These are phyloP conservation scores for Epinotia brunnichana DNA, from an alignment of 2,888 invertebrate genomes.

Conservation along the genomic window DNA sequence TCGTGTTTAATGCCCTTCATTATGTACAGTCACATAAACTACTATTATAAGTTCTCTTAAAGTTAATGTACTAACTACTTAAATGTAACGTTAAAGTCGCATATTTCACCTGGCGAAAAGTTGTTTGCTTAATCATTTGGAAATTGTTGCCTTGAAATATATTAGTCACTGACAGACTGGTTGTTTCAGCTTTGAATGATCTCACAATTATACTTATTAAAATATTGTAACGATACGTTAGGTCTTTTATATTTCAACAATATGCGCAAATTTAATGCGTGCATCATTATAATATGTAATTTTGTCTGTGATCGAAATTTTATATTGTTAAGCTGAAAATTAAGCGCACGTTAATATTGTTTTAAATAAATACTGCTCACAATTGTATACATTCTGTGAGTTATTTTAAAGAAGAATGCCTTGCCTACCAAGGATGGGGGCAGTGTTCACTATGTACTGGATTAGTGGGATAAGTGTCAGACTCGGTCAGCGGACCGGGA, in stretches of 20 bases:
- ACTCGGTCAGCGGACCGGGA: background rate
- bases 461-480: background rate
- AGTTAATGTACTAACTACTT: constrained; percentile 29
- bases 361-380: constrained; percentile 54
- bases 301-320: constrained; percentile 83
- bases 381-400: constrained; percentile 63
- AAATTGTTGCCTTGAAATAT: constrained; percentile 73
- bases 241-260: constrained; percentile 78
- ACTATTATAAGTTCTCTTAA: constrained; percentile 35
- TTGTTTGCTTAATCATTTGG: constrained; percentile 64
- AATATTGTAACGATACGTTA: constrained; percentile 74
- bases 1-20: no score
- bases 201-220: constrained; percentile 71
- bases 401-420: constrained; percentile 45
- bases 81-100: constrained; percentile 49
- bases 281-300: constrained; percentile 73
- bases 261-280: constrained; percentile 73
- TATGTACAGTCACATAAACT: no score
- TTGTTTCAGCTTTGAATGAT: constrained; percentile 77
- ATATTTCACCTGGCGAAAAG: constrained; percentile 57
- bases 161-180: constrained; percentile 72
- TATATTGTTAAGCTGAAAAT: constrained; percentile 79
- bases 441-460: background rate
- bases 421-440: background rate
- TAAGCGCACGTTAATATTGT: constrained; percentile 64